Conservation (phyloP, 1,140 invertebrate genomes). For the Portunus trituberculatus region DNA sequence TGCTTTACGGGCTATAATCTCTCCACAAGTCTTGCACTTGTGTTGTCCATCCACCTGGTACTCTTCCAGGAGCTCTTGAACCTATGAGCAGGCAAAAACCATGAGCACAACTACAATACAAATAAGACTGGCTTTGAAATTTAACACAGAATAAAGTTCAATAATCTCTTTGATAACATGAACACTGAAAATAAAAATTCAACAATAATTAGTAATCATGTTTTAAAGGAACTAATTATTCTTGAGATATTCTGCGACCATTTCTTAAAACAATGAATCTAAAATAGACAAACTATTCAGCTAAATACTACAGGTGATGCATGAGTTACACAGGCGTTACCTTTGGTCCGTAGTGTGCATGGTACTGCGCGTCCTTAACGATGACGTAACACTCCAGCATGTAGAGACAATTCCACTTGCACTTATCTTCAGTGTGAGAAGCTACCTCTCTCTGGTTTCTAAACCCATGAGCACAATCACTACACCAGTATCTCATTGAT, state of each 20-base stretch:
- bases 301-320: no score
- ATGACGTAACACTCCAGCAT: conserved; percentile 78
- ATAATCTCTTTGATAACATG: no score
- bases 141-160: background rate
- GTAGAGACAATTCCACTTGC: conserved; percentile 77
- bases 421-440: conserved; percentile 74
- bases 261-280: no score
- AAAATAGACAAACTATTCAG: no score
- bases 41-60: conserved; percentile 77
- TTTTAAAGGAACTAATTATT: no score
- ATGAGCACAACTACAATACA: no score
- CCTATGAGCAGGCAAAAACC: conserved; percentile 49
- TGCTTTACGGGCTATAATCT: conserved; percentile 74
- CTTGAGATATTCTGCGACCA: no score
- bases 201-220: no score
- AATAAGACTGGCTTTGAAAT: background rate
- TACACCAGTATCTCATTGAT: conserved; percentile 77
- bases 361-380: conserved; percentile 75
- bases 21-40: conserved; percentile 75
- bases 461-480: conserved; percentile 77
- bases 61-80: conserved; percentile 77
- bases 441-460: conserved; percentile 76
- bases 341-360: conserved; percentile 76
- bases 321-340: conserved; percentile 37
- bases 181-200: no score